Evolutionary conservation across 2,888 invertebrate species (phyloP), one percentile per base, ranked within the genome.

Genomic region (Leptarthrus brevirostris): DNA sequence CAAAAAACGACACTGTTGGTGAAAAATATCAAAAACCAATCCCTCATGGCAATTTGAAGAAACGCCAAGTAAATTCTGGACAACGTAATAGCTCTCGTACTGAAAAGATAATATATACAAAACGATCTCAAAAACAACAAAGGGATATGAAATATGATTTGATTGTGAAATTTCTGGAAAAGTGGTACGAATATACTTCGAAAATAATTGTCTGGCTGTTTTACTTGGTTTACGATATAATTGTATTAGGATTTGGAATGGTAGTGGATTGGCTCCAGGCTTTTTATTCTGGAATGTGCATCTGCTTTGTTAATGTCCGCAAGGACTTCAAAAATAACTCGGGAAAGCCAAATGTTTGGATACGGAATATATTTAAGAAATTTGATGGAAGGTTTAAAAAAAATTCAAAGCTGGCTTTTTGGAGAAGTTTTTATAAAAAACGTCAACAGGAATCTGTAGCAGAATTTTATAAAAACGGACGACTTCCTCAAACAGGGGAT

Each of bases 401-500:
- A 76, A 82, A 81, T 71, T 85, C 85, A 0, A 81, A 80, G 49
- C 83, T 82, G 82, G 84, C 85, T 12, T 77, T 85, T 34, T 85
- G 85, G 85, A 80, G 85, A 14, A 79, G 79, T 2, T 82, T 85
- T 74, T 83, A 81, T 69, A 87, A 81, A 82, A 88, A 80, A 77
- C 86, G 82, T 72, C 81, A 81, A 72, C 85, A 77, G 80, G 86
- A 86, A 82, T 77, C 79, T 3, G 77, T 80, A 5, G 76, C 81
- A 0, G 84, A 84, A 70, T 79, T 80, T 22, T 82, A 83, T 66
- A 84, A 84, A 74, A 84, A 82, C 56, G 85, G 85, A 53, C 83
- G 77, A 18, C 87, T 97, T 82, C 96, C 97, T 0, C 90, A 93
- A 54, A 95, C 94, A 2, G 95, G 97, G 5, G 96, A 96, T 79